These are phyloP conservation scores for Zele albiditarsus DNA, from an alignment of 2,888 invertebrate species.

Conservation along the genomic window DNA sequence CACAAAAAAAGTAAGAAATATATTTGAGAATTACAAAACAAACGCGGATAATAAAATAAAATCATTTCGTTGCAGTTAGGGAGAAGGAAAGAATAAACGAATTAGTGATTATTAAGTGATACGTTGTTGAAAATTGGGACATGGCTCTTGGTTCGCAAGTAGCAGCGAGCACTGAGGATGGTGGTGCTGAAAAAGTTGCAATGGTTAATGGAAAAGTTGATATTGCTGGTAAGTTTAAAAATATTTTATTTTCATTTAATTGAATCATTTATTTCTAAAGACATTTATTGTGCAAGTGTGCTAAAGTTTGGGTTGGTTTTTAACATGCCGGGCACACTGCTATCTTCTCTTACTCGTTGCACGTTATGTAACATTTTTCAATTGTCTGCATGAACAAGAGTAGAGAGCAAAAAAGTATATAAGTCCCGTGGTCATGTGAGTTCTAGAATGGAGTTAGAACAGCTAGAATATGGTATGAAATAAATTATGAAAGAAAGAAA, in stretches of 20 bases:
- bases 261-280: background rate
- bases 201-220: constrained; percentile 61
- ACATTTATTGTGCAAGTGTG: background rate
- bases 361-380: constrained; percentile 44
- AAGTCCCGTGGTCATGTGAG: constrained; percentile 44
- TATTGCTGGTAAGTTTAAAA: constrained; percentile 38
- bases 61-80: background rate
- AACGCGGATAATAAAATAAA: background rate
- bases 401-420: constrained; percentile 4
- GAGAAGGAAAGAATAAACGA: background rate
- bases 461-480: constrained; percentile 1
- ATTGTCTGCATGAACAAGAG: constrained; percentile 10
- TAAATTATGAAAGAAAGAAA: background rate
- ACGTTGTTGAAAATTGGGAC: constrained; percentile 37
- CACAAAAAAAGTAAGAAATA: constrained; percentile 24
- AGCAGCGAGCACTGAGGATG: constrained; percentile 66
- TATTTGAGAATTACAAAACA: constrained; percentile 7
- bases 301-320: background rate
- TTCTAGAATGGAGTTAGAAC: background rate
- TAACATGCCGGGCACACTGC: constrained; percentile 26
- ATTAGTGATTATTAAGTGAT: background rate
- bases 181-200: constrained; percentile 65
- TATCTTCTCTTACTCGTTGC: constrained; percentile 19
- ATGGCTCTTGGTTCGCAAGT: constrained; percentile 73
- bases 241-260: background rate